phyloP scores from a whole-genome alignment of 2,888 invertebrate species.

The Mamestra brassicae region DNA sequence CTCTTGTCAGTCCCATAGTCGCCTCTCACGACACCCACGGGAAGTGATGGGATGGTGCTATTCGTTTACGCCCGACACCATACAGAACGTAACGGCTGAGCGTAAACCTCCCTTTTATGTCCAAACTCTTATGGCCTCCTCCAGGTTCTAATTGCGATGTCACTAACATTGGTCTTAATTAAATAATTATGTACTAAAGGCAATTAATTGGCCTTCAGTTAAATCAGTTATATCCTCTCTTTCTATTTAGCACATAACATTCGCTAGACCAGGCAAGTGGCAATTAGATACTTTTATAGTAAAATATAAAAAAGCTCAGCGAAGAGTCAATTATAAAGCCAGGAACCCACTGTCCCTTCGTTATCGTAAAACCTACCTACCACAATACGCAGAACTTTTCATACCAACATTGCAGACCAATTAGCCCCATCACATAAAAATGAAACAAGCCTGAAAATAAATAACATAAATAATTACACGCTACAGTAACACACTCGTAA shows the following conservation, averaged over 20 bases:
- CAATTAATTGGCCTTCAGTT: not conserved
- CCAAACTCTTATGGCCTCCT: no score
- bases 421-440: slow-evolving; percentile 51
- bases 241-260: not conserved
- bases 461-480: slow-evolving; percentile 53
- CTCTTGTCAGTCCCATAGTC: no score
- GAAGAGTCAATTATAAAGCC: not conserved
- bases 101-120: no score
- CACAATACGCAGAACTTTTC: not conserved
- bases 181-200: not conserved
- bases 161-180: not conserved
- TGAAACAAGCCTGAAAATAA: slow-evolving; percentile 49
- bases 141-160: no score
- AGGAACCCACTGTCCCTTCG: not conserved
- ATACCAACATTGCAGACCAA: slow-evolving; percentile 21
- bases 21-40: no score
- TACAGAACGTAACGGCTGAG: no score
- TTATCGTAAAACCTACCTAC: slow-evolving; percentile 2
- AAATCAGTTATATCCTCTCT: not conserved
- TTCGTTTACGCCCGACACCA: no score
- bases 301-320: not conserved
- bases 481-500: slow-evolving; percentile 53
- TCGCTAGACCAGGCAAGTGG: not conserved
- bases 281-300: not conserved
- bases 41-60: no score